Evolutionary conservation across 1,140 invertebrate species (phyloP).

Genomic region (Drosophila simulans): DNA sequence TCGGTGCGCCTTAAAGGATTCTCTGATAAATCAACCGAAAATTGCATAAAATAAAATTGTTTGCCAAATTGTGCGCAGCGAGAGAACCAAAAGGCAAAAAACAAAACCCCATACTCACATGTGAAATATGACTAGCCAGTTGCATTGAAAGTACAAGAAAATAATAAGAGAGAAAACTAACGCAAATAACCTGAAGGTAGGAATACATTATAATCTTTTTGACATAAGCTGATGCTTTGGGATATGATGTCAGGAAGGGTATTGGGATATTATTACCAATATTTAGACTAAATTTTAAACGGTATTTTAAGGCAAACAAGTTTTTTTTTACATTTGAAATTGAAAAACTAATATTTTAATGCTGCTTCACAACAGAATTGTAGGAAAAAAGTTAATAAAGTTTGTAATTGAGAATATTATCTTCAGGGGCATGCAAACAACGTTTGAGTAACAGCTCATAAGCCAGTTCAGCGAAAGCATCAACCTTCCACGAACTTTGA

Average conservation of each 20-base stretch:
- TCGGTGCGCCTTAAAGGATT: slow-evolving; percentile 24
- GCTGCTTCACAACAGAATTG: too few relatives aligned
- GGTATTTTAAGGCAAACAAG: too few relatives aligned
- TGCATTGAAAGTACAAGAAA: slow-evolving; percentile 8
- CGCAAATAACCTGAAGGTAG: slow-evolving; percentile 22
- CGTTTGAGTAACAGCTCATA: not conserved
- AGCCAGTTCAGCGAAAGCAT: not conserved
- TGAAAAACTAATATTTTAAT: not conserved
- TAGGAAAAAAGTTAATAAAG: not conserved
- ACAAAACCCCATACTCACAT: not conserved
- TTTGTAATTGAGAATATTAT: not conserved
- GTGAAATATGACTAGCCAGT: slow-evolving; percentile 15
- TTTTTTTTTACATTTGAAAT: not conserved
- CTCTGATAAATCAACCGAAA: slow-evolving; percentile 50
- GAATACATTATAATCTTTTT: not conserved
- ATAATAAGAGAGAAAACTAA: not conserved
- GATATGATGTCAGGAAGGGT: not conserved
- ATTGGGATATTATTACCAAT: not conserved
- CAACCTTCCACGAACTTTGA: not conserved
- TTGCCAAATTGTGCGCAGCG: slow-evolving; percentile 49
- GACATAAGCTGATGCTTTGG: not conserved
- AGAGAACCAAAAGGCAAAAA: slow-evolving; percentile 1
- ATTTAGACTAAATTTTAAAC: not conserved
- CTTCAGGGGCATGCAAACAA: too few relatives aligned
- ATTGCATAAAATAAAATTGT: slow-evolving; percentile 57